phyloP scores from a whole-genome alignment of 2,888 invertebrate species.

The Drosophila tanythrix region DNA sequence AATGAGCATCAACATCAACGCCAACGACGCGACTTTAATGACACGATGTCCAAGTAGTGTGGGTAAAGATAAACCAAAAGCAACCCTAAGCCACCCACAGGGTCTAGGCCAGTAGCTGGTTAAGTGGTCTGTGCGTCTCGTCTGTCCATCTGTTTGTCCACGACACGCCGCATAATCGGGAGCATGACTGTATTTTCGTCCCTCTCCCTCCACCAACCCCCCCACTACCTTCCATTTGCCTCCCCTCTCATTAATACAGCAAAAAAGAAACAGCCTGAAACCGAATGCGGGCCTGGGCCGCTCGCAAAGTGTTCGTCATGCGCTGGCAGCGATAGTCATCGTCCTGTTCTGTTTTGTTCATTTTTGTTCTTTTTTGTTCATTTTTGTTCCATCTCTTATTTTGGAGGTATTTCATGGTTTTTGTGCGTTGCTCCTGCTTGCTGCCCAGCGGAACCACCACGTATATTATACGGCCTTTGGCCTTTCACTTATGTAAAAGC shows the following conservation, averaged over 20 bases:
- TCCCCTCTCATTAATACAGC: slow-evolving; percentile 62
- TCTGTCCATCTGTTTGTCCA: slow-evolving; percentile 35
- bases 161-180: slow-evolving; percentile 60
- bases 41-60: slow-evolving; percentile 18
- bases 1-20: slow-evolving; percentile 69
- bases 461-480: slow-evolving; percentile 36
- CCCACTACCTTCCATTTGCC: neutral
- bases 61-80: slow-evolving; percentile 1
- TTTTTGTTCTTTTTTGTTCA: neutral
- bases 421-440: neutral
- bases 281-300: slow-evolving; percentile 22
- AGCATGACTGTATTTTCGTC: slow-evolving; percentile 36
- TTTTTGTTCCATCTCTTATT: slow-evolving; percentile 38
- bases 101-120: slow-evolving; percentile 35
- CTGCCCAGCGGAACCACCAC: neutral
- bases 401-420: slow-evolving; percentile 34
- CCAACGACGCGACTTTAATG: slow-evolving; percentile 61
- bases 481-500: slow-evolving; percentile 67
- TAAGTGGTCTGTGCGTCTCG: slow-evolving; percentile 46
- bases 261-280: slow-evolving; percentile 7
- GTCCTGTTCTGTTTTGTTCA: slow-evolving; percentile 27
- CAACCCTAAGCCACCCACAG: slow-evolving; percentile 10
- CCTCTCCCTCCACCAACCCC: neutral
- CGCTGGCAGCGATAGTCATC: slow-evolving; percentile 40
- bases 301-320: slow-evolving; percentile 60